A percentile compares a stretch with the other conserved stretches of the same genome.
phyloP scores from a whole-genome alignment of 2,888 invertebrate genomes.

The Dorcus parallelipipedus region DNA sequence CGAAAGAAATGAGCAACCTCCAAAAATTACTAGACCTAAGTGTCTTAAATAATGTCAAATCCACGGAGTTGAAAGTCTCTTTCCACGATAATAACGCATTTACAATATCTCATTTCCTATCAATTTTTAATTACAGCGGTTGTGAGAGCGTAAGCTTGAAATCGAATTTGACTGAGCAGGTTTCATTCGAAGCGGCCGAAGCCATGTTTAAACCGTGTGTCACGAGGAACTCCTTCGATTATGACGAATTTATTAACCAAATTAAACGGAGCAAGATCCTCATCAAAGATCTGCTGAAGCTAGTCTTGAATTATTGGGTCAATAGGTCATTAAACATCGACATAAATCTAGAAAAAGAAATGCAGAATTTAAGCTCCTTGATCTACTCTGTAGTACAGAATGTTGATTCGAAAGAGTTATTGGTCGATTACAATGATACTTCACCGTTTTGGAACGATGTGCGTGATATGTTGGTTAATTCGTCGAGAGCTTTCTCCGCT shows the following conservation, averaged over 20 bases:
- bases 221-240: conserved; percentile 27
- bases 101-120: conserved; percentile 55
- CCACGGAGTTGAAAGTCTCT: conserved; percentile 52
- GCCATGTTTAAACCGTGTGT: conserved; percentile 41
- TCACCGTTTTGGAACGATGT: conserved; percentile 83
- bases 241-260: conserved; percentile 30
- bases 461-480: conserved; percentile 68
- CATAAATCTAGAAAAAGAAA: conserved; percentile 54
- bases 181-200: conserved; percentile 45
- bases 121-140: conserved; percentile 50
- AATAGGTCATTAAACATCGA: conserved; percentile 55
- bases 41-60: conserved; percentile 45
- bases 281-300: conserved; percentile 65
- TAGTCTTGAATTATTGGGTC: conserved; percentile 71
- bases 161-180: conserved; percentile 42
- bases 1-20: conserved; percentile 60
- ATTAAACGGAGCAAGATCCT: conserved; percentile 49
- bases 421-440: conserved; percentile 64
- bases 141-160: conserved; percentile 47
- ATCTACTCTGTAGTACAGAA: conserved; percentile 64
- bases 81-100: conserved; percentile 55
- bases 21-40: conserved; percentile 62
- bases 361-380: conserved; percentile 65
- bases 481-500: conserved; percentile 71
- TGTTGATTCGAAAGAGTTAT: conserved; percentile 56